Evolutionary conservation across 2,888 invertebrate species (phyloP).

Genomic region (Microchrysa polita): DNA sequence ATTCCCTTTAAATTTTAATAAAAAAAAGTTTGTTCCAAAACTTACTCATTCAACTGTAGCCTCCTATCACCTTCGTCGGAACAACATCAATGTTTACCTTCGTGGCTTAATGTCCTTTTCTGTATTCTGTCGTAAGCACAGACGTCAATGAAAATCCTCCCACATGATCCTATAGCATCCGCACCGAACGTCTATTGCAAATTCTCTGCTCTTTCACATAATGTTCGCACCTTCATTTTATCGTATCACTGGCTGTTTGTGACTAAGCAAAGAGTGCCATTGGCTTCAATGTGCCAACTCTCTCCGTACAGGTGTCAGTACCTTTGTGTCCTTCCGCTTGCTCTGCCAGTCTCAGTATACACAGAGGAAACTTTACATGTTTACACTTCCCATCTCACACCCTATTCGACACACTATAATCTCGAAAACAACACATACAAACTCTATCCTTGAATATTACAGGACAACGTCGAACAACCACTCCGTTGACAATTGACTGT

Average conservation of each 20-base stretch:
- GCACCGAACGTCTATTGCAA: too few species aligned
- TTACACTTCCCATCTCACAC: not conserved
- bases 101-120: not conserved
- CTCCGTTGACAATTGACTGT: not conserved
- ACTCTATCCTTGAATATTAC: too few species aligned
- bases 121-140: not conserved
- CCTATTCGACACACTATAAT: too few species aligned
- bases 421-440: too few species aligned
- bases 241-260: not conserved
- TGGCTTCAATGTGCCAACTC: too few species aligned
- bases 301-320: not conserved
- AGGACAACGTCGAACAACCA: not conserved
- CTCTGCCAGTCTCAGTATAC: not conserved
- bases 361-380: slow-evolving; percentile 1
- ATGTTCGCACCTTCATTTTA: not conserved
- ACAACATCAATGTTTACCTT: not conserved
- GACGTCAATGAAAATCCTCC: slow-evolving; percentile 23
- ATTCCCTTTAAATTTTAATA: too few species aligned
- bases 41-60: too few species aligned
- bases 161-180: slow-evolving; percentile 16
- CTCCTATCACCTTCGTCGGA: too few species aligned
- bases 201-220: not conserved
- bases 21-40: too few species aligned
- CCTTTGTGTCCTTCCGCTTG: not conserved
- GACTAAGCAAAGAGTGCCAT: not conserved